These are phyloP conservation scores for Toxonevra muliebris DNA, from an alignment of 2,888 invertebrate species.

Conservation along the genomic window DNA sequence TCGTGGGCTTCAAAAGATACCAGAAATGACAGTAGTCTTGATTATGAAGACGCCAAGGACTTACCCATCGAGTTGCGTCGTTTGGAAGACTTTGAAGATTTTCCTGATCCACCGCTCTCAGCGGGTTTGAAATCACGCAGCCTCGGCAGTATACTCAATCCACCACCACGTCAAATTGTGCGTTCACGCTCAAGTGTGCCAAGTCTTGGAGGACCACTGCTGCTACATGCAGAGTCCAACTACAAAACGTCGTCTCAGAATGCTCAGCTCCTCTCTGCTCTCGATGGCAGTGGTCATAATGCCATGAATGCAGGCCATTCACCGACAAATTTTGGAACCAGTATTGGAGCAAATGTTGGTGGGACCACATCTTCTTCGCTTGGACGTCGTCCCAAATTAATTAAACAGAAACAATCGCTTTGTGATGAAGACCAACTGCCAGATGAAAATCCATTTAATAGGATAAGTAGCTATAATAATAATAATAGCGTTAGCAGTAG, in stretches of 20 bases:
- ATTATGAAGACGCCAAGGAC: constrained; percentile 75
- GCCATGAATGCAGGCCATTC: constrained; percentile 44
- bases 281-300: constrained; percentile 31
- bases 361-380: constrained; percentile 43
- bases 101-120: constrained; percentile 70
- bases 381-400: constrained; percentile 72
- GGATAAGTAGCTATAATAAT: constrained; percentile 56
- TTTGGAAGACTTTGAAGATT: constrained; percentile 73
- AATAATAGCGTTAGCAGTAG: constrained; percentile 52
- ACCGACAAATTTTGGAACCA: constrained; percentile 40
- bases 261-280: constrained; percentile 36
- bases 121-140: constrained; percentile 82
- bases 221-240: constrained; percentile 35
- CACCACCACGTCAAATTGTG: constrained; percentile 76
- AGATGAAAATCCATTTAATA: constrained; percentile 56
- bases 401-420: constrained; percentile 87
- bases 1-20: constrained; percentile 75
- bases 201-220: constrained; percentile 68
- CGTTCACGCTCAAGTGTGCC: constrained; percentile 81
- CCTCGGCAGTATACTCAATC: constrained; percentile 82
- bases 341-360: neutral
- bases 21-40: constrained; percentile 70
- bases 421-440: constrained; percentile 72
- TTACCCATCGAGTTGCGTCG: constrained; percentile 88
- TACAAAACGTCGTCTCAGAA: constrained; percentile 35